phyloP scores from a whole-genome alignment of 2,888 invertebrate species.

The Malacosoma neustria region DNA sequence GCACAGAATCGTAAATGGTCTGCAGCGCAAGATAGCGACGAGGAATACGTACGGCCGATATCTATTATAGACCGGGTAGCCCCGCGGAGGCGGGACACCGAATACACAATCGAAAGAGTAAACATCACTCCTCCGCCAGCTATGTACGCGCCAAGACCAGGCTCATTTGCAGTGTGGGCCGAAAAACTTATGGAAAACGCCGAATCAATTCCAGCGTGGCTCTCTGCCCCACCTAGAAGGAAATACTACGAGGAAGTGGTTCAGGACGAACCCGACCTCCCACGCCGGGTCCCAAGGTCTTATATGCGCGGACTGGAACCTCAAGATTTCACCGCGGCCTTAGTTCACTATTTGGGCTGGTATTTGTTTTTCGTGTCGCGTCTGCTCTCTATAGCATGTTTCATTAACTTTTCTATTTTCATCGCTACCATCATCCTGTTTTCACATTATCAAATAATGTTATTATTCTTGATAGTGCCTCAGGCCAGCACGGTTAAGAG shows the following conservation, averaged over 20 bases:
- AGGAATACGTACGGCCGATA: constrained; percentile 49
- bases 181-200: constrained; percentile 72
- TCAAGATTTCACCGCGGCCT: constrained; percentile 81
- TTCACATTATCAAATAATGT: constrained; percentile 79
- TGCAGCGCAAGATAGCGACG: constrained; percentile 40
- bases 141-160: constrained; percentile 53
- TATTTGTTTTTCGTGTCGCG: constrained; percentile 82
- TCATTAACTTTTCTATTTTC: constrained; percentile 79
- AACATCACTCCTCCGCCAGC: constrained; percentile 66
- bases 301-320: constrained; percentile 81
- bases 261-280: constrained; percentile 53
- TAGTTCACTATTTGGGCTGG: constrained; percentile 85
- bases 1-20: constrained; percentile 16
- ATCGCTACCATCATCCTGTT: constrained; percentile 75
- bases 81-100: constrained; percentile 37
- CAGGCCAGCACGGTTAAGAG: constrained; percentile 71
- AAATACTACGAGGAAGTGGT: constrained; percentile 42
- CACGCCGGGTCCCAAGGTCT: constrained; percentile 52
- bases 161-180: constrained; percentile 57
- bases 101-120: constrained; percentile 50
- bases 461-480: constrained; percentile 79
- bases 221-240: constrained; percentile 61
- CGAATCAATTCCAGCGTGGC: constrained; percentile 66
- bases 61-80: constrained; percentile 55
- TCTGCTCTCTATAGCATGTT: constrained; percentile 80